These are phyloP conservation scores for Crocuta crocuta DNA, from an alignment of 2,113 vertebrate species.

Conservation along the genomic window DNA sequence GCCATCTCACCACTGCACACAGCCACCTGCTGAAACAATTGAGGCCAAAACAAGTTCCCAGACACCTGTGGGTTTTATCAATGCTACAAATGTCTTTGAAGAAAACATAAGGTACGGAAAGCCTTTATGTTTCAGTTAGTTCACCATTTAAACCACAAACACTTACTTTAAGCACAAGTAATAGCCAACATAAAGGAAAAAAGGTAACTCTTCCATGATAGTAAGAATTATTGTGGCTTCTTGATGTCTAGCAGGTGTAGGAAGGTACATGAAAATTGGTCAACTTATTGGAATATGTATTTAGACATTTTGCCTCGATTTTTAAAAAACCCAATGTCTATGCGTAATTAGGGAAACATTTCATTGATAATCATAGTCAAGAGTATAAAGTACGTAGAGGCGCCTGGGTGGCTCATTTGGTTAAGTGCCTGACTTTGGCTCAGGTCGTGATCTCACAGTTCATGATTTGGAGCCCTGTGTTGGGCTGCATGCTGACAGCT, in stretches of 20 bases:
- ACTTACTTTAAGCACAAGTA: not conserved
- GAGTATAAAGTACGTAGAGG: not conserved
- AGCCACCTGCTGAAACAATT: not conserved
- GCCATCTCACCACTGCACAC: not conserved
- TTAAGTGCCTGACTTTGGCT: too few species aligned
- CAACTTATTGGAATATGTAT: not conserved
- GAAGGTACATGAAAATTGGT: not conserved
- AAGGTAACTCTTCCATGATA: not conserved
- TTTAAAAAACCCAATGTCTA: not conserved
- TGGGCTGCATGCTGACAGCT: too few species aligned
- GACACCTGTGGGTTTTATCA: not conserved
- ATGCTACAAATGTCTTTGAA: not conserved
- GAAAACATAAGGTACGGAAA: not conserved
- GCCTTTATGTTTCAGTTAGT: not conserved
- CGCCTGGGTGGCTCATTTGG: not conserved
- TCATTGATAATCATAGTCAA: not conserved
- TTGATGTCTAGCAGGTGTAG: not conserved
- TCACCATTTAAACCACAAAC: not conserved
- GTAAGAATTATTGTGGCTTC: not conserved
- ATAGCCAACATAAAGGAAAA: not conserved
- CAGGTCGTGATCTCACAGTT: too few species aligned
- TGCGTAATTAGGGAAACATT: not conserved
- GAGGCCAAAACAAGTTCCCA: not conserved
- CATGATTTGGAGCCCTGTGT: too few species aligned
- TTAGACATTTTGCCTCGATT: not conserved